Conservation (phyloP, 2,113 vertebrate species). For the Cisticola juncidis region DNA sequence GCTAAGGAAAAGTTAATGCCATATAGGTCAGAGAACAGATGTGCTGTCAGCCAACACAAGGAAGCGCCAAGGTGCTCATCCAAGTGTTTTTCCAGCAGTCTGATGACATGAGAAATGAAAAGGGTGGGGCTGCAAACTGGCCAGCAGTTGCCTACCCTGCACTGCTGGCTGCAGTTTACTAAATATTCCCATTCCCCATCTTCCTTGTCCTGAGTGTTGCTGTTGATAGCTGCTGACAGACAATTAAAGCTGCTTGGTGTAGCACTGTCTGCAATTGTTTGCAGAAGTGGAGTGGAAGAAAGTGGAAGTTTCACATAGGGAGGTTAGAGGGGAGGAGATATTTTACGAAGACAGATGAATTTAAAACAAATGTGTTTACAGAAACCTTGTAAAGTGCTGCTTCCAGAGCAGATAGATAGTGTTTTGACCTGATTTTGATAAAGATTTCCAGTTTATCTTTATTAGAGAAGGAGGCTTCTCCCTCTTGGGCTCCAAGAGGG, state of each 20-base stretch:
- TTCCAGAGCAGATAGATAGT: background rate
- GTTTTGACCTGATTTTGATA: background rate
- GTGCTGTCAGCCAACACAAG: background rate
- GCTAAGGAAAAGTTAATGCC: background rate
- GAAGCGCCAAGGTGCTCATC: fast-evolving
- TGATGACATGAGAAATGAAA: background rate
- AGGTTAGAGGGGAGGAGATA: background rate
- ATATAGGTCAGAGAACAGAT: background rate
- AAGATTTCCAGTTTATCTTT: background rate
- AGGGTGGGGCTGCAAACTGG: background rate
- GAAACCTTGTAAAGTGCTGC: background rate
- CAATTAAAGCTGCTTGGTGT: background rate
- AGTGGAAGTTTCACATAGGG: background rate
- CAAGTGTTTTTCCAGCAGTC: background rate
- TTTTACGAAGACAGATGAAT: background rate
- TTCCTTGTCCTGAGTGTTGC: background rate
- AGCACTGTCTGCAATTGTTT: background rate
- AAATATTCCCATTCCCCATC: fast-evolving
- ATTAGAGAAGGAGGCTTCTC: background rate
- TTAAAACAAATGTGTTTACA: background rate
- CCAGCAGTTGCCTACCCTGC: no score
- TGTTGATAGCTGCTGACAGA: background rate
- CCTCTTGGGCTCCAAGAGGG: background rate
- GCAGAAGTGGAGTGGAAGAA: background rate
- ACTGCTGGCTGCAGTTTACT: background rate